Evolutionary conservation across 2,113 vertebrate genomes (phyloP), one percentile per base, ranked within the genome.

Genomic region (Sander lucioperca): DNA sequence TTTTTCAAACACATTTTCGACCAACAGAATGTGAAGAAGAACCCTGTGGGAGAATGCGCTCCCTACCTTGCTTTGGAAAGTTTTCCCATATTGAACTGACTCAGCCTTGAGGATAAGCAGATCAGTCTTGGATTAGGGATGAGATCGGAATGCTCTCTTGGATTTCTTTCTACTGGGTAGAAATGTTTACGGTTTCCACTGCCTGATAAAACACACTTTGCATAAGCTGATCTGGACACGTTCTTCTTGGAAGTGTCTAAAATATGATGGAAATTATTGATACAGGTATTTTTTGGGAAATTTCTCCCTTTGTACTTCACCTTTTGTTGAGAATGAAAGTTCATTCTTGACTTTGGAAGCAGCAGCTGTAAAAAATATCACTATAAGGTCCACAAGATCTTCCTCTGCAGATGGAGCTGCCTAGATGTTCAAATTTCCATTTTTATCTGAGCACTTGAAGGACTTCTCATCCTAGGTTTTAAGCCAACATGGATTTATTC

Each of bases 121-220:
- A 89, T 84, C 86, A 91, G 70, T 90, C 75, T 79, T 72, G 79
- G 82, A 79, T 83, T 86, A 86, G 51, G 72, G 85, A 84, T 53
- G 47, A 85, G 71, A 71, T 66, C 77, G 80, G 83, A 85, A 86
- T 74, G 77, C 62, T 76, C 50, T 27, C 50, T 79, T 86, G 84
- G 82, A 88, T 83, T 83, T 88, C 51, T 58, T 59, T 83, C 72
- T 67, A 15, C 43, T 59, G 36, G 48, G 50, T 78, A 48, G 39
- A 43, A 82, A 84, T 47, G 1, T 90, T 79, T 75, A 72, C 67
- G 48, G 65, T 65, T 56, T 82, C 69, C 51, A 74, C 78, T 69
- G 74, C 81, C 63, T 61, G 27, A 84, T 82, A 78, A 82, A 84
- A 82, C 11, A 18, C 16, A 59, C 78, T 80, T 39, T 77, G 67